Evolutionary conservation across 2,888 invertebrate species (phyloP).

Genomic region (Megamerina dolium): DNA sequence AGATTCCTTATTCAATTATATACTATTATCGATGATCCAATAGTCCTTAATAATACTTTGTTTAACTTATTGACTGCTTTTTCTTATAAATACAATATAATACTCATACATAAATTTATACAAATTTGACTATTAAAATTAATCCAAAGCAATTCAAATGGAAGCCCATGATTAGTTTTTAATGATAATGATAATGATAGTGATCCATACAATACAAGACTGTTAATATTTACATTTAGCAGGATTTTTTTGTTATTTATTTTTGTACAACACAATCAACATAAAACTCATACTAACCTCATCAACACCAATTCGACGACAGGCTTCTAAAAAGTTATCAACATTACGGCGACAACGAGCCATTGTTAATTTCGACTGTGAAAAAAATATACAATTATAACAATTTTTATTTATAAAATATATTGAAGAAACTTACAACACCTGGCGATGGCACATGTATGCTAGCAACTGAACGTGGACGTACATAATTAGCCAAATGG

Average conservation of each 20-base stretch:
- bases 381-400: conserved; percentile 28
- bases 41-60: too few species aligned
- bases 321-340: conserved; percentile 92
- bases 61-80: too few species aligned
- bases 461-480: conserved; percentile 83
- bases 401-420: background rate
- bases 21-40: too few species aligned
- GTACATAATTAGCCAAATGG: conserved; percentile 88
- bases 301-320: conserved; percentile 87
- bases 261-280: too few species aligned
- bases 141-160: conserved; percentile 29
- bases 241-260: too few species aligned
- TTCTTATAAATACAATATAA: too few species aligned
- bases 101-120: too few species aligned
- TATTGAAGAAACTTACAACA: conserved; percentile 59
- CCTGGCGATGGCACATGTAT: conserved; percentile 93
- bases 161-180: background rate
- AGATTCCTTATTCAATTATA: too few species aligned
- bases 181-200: background rate
- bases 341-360: conserved; percentile 91
- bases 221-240: too few species aligned
- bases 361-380: conserved; percentile 95
- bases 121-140: conserved; percentile 3
- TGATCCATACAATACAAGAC: too few species aligned
- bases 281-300: conserved; percentile 51